Conservation (phyloP, 2,113 vertebrate species). For the Anser cygnoides region DNA sequence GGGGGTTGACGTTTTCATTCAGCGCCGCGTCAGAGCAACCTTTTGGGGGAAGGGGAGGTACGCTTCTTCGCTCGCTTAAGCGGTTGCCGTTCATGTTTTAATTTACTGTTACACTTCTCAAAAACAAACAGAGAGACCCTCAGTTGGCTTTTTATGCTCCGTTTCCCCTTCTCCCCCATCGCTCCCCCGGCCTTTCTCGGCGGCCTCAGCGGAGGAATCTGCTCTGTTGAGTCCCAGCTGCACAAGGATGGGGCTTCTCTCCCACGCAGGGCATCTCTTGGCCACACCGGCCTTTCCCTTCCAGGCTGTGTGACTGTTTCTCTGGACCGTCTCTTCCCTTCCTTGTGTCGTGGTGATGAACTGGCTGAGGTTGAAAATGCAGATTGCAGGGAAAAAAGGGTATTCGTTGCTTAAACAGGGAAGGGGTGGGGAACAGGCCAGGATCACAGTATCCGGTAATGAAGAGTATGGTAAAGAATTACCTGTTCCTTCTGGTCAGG, state of each 20-base stretch:
- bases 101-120: slow-evolving; percentile 60
- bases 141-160: slow-evolving; percentile 47
- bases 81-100: slow-evolving; percentile 67
- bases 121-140: slow-evolving; percentile 31
- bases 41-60: neutral
- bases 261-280: fast-evolving
- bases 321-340: neutral
- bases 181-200: neutral
- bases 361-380: neutral
- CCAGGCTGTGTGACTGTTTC: neutral
- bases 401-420: neutral
- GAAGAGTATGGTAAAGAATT: neutral
- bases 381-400: neutral
- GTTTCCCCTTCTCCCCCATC: slow-evolving; percentile 8
- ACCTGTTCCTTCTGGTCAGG: neutral
- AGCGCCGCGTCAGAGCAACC: slow-evolving; percentile 10
- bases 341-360: neutral
- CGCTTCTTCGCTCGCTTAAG: slow-evolving; percentile 22
- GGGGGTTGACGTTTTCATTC: slow-evolving; percentile 71
- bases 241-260: neutral
- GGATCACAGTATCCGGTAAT: neutral
- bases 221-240: neutral
- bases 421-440: neutral
- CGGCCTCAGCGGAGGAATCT: neutral
- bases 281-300: neutral